Evolutionary conservation across 2,113 vertebrate genomes (phyloP).

Genomic region (Leucoraja erinaceus): DNA sequence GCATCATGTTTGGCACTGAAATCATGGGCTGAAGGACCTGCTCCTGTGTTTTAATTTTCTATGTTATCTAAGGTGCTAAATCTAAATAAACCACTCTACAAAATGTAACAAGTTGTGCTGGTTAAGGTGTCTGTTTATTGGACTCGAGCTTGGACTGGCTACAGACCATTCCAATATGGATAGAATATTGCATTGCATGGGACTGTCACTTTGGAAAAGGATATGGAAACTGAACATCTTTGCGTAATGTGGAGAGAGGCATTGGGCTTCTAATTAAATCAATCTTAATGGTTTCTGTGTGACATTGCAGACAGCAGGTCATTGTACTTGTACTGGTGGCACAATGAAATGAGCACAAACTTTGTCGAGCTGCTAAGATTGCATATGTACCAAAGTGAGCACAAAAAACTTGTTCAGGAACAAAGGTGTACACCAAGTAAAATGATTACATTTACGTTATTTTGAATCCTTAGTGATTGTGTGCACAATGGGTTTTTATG

Average conservation of each 20-base stretch:
- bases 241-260: background rate
- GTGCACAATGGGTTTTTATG: background rate
- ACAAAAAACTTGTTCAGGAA: background rate
- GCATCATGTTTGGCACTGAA: too few species aligned
- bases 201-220: background rate
- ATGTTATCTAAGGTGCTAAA: too few species aligned
- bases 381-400: background rate
- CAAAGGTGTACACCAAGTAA: background rate
- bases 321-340: slow-evolving; percentile 3
- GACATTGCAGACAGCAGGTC: background rate
- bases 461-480: slow-evolving; percentile 5
- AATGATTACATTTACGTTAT: background rate
- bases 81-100: background rate
- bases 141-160: background rate
- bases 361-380: background rate
- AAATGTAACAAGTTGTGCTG: background rate
- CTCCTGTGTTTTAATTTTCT: too few species aligned
- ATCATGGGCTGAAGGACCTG: too few species aligned
- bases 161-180: background rate
- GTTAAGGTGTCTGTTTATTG: background rate
- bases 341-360: background rate
- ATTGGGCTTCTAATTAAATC: background rate
- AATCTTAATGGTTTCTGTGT: background rate
- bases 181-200: background rate
- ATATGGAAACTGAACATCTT: background rate